Evolutionary conservation across 37 sponge, comb jelly and placozoan genomes (phyloP).

Genomic region (Mnemiopsis leidyi): DNA sequence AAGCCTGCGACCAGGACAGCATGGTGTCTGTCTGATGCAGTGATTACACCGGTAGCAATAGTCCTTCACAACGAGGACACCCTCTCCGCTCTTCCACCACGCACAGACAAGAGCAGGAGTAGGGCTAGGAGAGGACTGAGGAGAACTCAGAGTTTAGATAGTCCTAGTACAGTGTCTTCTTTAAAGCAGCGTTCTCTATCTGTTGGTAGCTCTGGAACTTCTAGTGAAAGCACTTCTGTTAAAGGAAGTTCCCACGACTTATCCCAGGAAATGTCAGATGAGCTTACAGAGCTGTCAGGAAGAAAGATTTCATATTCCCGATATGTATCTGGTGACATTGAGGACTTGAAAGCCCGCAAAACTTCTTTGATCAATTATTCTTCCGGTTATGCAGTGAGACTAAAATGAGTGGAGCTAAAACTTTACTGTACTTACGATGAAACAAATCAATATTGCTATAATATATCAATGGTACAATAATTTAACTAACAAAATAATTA

Average conservation of each 20-base stretch:
- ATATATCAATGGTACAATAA: too few species aligned
- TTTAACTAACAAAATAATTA: too few species aligned
- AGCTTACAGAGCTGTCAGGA: background rate
- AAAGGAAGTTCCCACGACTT: background rate
- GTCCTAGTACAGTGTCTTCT: background rate
- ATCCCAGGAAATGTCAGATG: background rate
- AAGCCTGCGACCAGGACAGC: background rate
- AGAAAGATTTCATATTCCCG: background rate
- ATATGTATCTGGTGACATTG: background rate
- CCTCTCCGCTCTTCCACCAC: background rate
- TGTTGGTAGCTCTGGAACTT: background rate
- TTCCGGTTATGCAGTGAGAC: background rate
- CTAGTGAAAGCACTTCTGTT: background rate
- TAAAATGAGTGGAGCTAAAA: background rate
- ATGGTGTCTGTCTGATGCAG: background rate
- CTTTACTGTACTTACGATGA: too few species aligned
- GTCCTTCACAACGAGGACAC: background rate
- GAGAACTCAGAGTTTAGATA: background rate
- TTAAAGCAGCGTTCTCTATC: background rate
- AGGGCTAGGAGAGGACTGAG: background rate
- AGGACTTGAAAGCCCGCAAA: background rate
- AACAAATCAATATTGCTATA: too few species aligned
- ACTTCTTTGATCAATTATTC: background rate
- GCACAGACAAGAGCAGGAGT: background rate
- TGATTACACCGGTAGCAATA: background rate